phyloP scores from a whole-genome alignment of 1,140 invertebrate species.

The Aphaenogaster ashmeadi region DNA sequence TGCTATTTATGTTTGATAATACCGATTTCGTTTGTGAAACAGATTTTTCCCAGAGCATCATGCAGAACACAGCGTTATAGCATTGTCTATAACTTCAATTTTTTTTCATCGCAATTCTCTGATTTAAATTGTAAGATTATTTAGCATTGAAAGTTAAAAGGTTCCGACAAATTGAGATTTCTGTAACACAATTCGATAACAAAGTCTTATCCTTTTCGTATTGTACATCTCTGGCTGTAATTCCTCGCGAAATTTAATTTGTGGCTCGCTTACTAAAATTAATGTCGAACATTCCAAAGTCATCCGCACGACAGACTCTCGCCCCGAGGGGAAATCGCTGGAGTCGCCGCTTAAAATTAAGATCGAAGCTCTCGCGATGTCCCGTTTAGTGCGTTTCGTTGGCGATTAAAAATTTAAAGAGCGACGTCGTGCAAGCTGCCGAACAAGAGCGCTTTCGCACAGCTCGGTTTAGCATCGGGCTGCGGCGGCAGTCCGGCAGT shows the following conservation, averaged over 20 bases:
- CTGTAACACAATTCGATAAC: background rate
- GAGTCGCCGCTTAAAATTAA: conserved; percentile 2
- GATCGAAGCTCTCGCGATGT: background rate
- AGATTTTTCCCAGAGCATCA: background rate
- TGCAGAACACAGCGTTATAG: background rate
- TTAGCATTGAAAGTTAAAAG: background rate
- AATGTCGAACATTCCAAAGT: background rate
- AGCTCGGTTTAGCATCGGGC: background rate
- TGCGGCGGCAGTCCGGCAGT: conserved; percentile 20
- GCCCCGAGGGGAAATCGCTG: background rate
- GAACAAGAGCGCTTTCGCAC: conserved; percentile 27
- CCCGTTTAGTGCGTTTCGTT: background rate
- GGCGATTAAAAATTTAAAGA: conserved; percentile 25
- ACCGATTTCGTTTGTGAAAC: background rate
- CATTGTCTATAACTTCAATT: conserved; percentile 5
- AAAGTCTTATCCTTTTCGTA: background rate
- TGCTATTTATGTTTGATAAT: background rate
- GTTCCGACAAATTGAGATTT: background rate
- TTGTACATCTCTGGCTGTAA: background rate
- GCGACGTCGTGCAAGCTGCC: background rate
- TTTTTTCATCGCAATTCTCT: background rate
- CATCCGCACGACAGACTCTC: background rate
- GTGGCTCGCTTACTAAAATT: background rate
- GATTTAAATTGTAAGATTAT: background rate
- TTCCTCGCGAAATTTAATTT: background rate